phyloP scores from a whole-genome alignment of 2,797 vertebrate species.

The Cygnus olor region DNA sequence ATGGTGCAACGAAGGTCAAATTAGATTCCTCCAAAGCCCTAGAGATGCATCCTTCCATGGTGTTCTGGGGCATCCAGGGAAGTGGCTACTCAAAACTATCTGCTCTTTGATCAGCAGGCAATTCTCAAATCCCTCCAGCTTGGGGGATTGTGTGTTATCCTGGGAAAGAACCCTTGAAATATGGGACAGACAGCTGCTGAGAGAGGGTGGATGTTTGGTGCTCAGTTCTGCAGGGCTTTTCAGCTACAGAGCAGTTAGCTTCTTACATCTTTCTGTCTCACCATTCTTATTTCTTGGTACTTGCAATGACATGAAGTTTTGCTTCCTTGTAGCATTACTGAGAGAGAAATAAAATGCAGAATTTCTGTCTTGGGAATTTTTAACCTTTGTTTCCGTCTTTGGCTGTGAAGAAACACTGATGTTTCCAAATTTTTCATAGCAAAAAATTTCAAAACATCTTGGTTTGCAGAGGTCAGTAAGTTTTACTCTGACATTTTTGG shows the following conservation, averaged over 20 bases:
- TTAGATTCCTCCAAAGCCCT: background rate
- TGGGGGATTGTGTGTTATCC: background rate
- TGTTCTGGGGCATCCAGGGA: background rate
- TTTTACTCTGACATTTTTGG: background rate
- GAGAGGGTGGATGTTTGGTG: background rate
- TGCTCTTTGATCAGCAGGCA: background rate
- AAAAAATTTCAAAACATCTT: background rate
- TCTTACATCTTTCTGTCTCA: background rate
- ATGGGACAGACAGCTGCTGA: background rate
- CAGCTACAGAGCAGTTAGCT: background rate
- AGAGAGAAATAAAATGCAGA: background rate
- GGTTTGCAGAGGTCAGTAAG: background rate
- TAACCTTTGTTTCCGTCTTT: background rate
- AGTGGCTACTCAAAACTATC: background rate
- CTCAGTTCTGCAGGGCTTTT: background rate
- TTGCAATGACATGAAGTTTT: background rate
- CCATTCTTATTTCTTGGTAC: background rate
- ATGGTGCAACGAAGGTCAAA: background rate
- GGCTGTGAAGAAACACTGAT: background rate
- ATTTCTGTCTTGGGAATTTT: background rate
- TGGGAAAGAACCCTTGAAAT: conserved; percentile 14
- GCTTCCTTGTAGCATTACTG: background rate
- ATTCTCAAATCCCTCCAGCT: background rate
- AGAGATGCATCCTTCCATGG: background rate
- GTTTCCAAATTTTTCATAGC: background rate